Evolutionary conservation across 2,888 invertebrate species (phyloP).

Genomic region (Cerastis rubricosa): DNA sequence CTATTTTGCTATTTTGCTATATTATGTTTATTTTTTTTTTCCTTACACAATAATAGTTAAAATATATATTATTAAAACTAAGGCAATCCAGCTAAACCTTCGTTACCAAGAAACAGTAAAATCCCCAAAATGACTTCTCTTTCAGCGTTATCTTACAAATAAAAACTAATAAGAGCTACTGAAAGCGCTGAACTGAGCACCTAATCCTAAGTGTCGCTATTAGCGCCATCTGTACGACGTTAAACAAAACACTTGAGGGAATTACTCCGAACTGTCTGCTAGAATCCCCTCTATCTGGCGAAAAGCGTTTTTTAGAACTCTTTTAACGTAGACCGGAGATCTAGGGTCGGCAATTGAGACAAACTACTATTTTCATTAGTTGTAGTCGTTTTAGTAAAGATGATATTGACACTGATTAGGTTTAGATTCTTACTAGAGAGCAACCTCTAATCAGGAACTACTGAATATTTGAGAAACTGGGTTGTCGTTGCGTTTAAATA

Average conservation of each 20-base stretch:
- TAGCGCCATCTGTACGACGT: conserved; percentile 50
- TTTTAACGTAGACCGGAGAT: conserved; percentile 17
- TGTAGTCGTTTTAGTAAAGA: not conserved
- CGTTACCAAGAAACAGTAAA: conserved; percentile 6
- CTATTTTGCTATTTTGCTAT: not conserved
- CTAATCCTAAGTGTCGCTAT: conserved; percentile 36
- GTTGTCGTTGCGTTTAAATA: not conserved
- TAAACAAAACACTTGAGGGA: conserved; percentile 58
- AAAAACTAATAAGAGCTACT: conserved; percentile 32
- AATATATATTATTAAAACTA: not conserved
- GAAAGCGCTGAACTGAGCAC: conserved; percentile 20
- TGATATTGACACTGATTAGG: not conserved
- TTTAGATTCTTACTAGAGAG: not conserved
- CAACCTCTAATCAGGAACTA: not conserved
- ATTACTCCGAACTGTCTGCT: conserved; percentile 43
- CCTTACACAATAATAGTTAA: not conserved
- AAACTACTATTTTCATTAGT: not conserved
- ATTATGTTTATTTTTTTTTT: too few relatives aligned
- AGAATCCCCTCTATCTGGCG: conserved; percentile 36
- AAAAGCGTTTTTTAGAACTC: conserved; percentile 40
- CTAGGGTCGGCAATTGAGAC: conserved; percentile 21
- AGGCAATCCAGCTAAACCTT: conserved; percentile 12
- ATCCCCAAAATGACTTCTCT: conserved; percentile 9
- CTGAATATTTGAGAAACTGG: not conserved
- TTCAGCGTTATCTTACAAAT: conserved; percentile 30